Evolutionary conservation across 1,140 invertebrate species (phyloP).

Genomic region (Eupeodes corollae): DNA sequence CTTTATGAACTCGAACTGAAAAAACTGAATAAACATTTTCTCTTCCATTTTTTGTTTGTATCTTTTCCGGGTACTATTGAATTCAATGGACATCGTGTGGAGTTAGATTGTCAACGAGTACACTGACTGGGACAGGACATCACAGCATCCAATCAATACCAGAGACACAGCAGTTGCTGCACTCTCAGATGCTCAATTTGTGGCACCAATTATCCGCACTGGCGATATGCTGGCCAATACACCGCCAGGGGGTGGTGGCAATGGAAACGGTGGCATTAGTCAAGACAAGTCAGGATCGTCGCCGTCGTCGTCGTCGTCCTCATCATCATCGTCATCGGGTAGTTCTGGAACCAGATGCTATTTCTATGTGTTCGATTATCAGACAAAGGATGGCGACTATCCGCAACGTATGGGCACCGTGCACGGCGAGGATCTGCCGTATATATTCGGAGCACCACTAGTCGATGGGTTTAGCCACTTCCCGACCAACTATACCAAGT

Average conservation of each 20-base stretch:
- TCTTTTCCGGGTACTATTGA: too few relatives aligned
- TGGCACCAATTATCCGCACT: constrained; percentile 72
- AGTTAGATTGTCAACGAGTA: constrained; percentile 81
- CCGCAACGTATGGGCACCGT: constrained; percentile 78
- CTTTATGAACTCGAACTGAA: too few relatives aligned
- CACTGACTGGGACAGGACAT: constrained; percentile 89
- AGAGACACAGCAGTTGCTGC: constrained; percentile 85
- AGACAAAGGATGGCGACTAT: constrained; percentile 83
- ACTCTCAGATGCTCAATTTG: constrained; percentile 83
- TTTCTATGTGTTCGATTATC: constrained; percentile 90
- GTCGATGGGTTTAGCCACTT: constrained; percentile 73
- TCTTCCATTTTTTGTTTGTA: too few relatives aligned
- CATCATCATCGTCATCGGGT: constrained; percentile 23
- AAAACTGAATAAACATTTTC: too few relatives aligned
- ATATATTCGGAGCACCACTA: constrained; percentile 71
- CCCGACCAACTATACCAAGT: constrained; percentile 78
- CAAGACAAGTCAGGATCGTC: constrained; percentile 4
- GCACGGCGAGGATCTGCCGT: constrained; percentile 86
- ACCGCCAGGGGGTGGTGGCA: not conserved
- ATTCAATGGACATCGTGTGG: too few relatives aligned
- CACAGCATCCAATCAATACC: constrained; percentile 82
- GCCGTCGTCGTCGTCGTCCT: constrained; percentile 33
- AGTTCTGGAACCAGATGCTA: constrained; percentile 57
- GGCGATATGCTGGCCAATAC: constrained; percentile 58
- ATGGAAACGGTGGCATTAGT: not conserved